Conservation (phyloP, 2,888 invertebrate species). For the Drosophila robusta region DNA sequence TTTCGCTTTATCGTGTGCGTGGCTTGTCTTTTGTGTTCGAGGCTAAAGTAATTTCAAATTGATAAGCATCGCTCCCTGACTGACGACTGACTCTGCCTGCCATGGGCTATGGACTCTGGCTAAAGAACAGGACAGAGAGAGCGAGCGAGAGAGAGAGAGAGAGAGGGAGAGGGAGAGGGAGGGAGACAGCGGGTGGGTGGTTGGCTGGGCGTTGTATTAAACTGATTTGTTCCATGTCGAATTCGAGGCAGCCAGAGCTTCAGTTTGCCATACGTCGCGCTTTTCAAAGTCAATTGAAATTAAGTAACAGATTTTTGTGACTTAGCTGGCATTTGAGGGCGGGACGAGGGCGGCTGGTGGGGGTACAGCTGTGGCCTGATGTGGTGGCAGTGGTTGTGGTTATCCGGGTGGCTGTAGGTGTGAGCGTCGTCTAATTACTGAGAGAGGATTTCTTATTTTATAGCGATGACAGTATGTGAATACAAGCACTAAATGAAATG, state of each 20-base stretch:
- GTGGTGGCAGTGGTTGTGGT: constrained; percentile 19
- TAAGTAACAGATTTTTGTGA: constrained; percentile 77
- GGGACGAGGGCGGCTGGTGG: background rate
- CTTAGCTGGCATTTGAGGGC: constrained; percentile 23
- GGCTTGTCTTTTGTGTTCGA: constrained; percentile 75
- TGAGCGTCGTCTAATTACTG: constrained; percentile 20
- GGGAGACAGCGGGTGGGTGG: background rate
- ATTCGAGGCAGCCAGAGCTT: constrained; percentile 47
- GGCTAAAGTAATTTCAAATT: constrained; percentile 81
- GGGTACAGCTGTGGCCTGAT: background rate
- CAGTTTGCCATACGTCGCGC: constrained; percentile 63
- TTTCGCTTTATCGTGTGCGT: constrained; percentile 68
- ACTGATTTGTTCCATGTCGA: constrained; percentile 76
- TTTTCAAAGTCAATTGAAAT: constrained; percentile 80
- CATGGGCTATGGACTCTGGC: constrained; percentile 5
- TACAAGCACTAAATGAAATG: background rate
- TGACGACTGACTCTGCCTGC: constrained; percentile 39
- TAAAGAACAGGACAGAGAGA: background rate
- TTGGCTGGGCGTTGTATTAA: constrained; percentile 52
- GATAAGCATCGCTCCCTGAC: constrained; percentile 75
- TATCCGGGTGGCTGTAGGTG: background rate
- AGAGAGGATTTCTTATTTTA: too few relatives aligned
- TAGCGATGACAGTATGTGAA: background rate
- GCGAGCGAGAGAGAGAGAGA: too few relatives aligned
- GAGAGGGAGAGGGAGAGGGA: background rate